phyloP scores from a whole-genome alignment of 2,888 invertebrate species.

The Metalampra italica region DNA sequence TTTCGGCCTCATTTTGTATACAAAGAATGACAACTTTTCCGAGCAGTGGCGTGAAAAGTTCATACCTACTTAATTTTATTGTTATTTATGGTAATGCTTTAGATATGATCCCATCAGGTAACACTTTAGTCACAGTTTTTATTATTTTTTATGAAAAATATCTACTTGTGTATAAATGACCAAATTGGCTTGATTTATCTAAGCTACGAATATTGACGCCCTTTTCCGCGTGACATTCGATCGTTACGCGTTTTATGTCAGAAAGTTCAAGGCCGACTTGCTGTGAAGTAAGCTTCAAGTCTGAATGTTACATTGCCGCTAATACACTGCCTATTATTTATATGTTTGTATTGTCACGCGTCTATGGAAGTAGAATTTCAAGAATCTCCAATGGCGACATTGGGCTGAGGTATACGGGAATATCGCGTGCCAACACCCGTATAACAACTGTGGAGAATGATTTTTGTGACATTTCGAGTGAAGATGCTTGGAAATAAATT shows the following conservation, averaged over 20 bases:
- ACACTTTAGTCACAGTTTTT: neutral
- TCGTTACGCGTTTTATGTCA: constrained; percentile 22
- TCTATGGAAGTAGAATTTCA: constrained; percentile 1
- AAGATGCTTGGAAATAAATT: constrained; percentile 23
- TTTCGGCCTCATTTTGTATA: no score
- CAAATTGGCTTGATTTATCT: constrained; percentile 6
- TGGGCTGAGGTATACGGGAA: constrained; percentile 23
- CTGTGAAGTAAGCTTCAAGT: constrained; percentile 20
- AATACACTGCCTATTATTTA: constrained; percentile 4
- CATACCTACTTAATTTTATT: no score
- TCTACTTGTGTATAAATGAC: neutral
- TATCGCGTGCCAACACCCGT: constrained; percentile 40
- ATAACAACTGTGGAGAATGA: constrained; percentile 28
- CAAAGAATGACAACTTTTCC: no score
- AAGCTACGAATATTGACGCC: constrained; percentile 15
- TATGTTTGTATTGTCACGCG: constrained; percentile 1
- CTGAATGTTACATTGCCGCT: constrained; percentile 13
- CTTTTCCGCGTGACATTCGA: constrained; percentile 36
- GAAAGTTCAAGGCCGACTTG: constrained; percentile 21
- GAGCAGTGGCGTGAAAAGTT: no score
- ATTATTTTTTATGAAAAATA: neutral
- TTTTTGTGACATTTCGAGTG: constrained; percentile 24
- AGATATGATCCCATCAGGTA: neutral
- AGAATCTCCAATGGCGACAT: neutral
- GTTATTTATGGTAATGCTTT: no score